Conservation (phyloP, 2,113 vertebrate genomes). For the Anoplopoma fimbria region DNA sequence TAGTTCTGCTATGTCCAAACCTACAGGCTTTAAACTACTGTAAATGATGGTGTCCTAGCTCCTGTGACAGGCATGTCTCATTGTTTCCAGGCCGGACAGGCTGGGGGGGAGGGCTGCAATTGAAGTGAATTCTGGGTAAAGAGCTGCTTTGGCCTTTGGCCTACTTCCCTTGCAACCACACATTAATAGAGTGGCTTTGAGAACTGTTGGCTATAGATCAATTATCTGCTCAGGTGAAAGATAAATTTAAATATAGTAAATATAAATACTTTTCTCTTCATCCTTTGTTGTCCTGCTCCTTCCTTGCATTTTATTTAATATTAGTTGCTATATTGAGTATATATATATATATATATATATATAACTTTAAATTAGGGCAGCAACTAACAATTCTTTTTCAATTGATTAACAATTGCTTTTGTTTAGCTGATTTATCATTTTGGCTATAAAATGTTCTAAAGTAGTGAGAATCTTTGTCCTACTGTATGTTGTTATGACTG, state of each 20-base stretch:
- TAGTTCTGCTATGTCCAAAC: conserved; percentile 63
- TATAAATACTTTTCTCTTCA: neutral
- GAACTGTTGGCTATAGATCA: neutral
- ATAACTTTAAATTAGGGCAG: neutral
- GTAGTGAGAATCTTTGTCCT: neutral
- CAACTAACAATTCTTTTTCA: neutral
- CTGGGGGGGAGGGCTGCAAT: neutral
- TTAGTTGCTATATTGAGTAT: neutral
- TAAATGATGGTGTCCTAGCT: conserved; percentile 5
- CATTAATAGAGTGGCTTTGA: neutral
- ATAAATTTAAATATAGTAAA: neutral
- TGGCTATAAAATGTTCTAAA: neutral
- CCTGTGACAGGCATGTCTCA: conserved; percentile 46
- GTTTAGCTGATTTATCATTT: no score
- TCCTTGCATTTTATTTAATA: neutral
- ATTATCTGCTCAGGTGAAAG: neutral
- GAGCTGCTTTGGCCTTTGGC: conserved; percentile 35
- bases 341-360: neutral
- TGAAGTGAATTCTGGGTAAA: neutral
- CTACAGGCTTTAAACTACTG: neutral
- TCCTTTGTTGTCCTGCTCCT: neutral
- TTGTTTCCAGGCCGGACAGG: conserved; percentile 51
- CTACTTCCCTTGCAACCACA: conserved; percentile 27
- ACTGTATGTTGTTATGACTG: neutral
- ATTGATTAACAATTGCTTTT: neutral